Percentiles rank a stretch among this genome's conserved stretches.
These are phyloP conservation scores for Leiothrix lutea DNA, from an alignment of 2,113 vertebrate species.

Conservation along the genomic window DNA sequence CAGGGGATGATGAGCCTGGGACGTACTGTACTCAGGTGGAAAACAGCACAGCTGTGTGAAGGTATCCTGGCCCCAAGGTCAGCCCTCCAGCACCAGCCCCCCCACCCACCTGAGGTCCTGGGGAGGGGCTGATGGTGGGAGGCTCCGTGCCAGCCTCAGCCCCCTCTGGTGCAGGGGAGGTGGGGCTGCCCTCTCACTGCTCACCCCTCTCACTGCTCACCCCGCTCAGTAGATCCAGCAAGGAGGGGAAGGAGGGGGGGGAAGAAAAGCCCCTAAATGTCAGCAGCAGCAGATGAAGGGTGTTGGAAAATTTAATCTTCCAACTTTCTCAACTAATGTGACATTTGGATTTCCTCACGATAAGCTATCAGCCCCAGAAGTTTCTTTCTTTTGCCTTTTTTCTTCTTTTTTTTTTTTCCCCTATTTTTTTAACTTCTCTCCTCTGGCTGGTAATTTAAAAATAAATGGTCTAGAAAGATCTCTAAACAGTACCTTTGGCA, in stretches of 20 bases:
- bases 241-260: neutral
- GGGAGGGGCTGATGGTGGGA: neutral
- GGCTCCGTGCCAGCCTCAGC: neutral
- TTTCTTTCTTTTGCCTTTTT: conserved; percentile 66
- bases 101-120: neutral
- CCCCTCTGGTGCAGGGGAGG: neutral
- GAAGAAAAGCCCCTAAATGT: conserved; percentile 74
- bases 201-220: neutral
- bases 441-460: conserved; percentile 82
- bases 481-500: conserved; percentile 81
- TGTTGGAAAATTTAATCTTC: conserved; percentile 80
- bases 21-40: neutral
- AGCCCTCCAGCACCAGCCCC: neutral
- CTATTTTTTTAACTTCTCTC: conserved; percentile 45
- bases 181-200: neutral
- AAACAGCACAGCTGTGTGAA: neutral
- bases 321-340: conserved; percentile 80
- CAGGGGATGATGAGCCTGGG: neutral
- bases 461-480: conserved; percentile 83
- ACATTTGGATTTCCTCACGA: conserved; percentile 82
- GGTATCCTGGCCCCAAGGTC: neutral
- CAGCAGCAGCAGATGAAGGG: conserved; percentile 79
- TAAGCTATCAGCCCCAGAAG: conserved; percentile 79
- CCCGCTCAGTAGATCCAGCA: neutral
- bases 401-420: neutral